A percentile compares a stretch with the other conserved stretches of the same genome.
Conservation (phyloP, 2,113 vertebrate genomes). For the Zosterops pallidus region DNA sequence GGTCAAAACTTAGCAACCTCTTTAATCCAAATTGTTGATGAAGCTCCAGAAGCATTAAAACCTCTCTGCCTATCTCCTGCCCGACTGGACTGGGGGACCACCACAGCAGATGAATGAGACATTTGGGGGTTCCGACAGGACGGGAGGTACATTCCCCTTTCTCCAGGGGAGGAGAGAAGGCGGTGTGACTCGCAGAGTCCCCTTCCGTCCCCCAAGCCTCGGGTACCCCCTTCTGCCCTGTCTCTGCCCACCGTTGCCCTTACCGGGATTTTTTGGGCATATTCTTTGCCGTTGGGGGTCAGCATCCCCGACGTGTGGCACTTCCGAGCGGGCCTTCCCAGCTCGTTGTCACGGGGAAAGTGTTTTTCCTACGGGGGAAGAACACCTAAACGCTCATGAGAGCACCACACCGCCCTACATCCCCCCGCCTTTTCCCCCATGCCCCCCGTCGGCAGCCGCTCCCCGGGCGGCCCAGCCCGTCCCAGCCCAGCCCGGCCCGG, state of each 20-base stretch:
- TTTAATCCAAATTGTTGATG: not conserved
- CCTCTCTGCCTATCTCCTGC: not conserved
- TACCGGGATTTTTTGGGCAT: constrained; percentile 72
- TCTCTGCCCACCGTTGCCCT: not conserved
- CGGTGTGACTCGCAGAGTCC: rapidly evolving
- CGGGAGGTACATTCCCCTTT: not conserved
- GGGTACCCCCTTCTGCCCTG: rapidly evolving
- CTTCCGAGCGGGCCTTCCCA: constrained; percentile 68
- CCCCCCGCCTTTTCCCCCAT: no score
- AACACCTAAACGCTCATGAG: not conserved
- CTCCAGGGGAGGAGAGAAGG: rapidly evolving
- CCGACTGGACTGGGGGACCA: rapidly evolving
- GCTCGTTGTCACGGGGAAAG: constrained; percentile 74
- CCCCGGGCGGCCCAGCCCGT: not conserved
- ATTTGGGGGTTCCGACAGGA: not conserved
- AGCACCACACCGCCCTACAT: no score
- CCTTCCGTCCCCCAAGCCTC: no score
- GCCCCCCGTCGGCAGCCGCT: not conserved
- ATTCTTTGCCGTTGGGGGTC: constrained; percentile 77
- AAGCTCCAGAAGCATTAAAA: not conserved
- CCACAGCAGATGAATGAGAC: not conserved
- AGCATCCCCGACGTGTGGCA: constrained; percentile 81
- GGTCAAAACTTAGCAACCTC: not conserved
- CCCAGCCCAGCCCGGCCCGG: no score
- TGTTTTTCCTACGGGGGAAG: constrained; percentile 71